phyloP scores from a whole-genome alignment of 2,113 vertebrate genomes.

The Sapayoa aenigma region DNA sequence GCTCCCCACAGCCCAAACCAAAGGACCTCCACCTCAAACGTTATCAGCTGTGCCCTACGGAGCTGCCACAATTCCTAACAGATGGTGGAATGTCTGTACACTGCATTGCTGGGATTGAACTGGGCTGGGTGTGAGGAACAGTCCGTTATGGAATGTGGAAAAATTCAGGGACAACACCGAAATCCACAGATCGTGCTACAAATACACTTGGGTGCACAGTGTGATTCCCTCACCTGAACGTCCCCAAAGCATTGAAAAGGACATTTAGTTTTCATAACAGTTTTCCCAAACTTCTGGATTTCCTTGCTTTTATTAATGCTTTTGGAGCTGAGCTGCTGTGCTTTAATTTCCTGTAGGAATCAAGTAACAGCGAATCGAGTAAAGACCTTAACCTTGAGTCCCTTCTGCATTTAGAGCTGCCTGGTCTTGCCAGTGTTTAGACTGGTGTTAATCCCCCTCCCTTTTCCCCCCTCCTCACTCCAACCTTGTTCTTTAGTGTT shows the following conservation, averaged over 20 bases:
- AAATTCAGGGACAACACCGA: not conserved
- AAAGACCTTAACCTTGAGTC: conserved; percentile 52
- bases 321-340: conserved; percentile 41
- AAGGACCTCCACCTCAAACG: conserved; percentile 28
- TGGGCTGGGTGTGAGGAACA: not conserved
- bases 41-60: conserved; percentile 19
- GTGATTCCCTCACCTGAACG: not conserved
- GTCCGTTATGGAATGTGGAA: not conserved
- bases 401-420: conserved; percentile 59
- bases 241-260: not conserved
- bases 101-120: not conserved
- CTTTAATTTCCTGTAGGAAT: conserved; percentile 77
- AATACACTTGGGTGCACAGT: not conserved
- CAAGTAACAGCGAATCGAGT: conserved; percentile 71
- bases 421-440: conserved; percentile 55
- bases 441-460: conserved; percentile 27
- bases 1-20: conserved; percentile 11
- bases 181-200: not conserved
- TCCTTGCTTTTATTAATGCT: conserved; percentile 60
- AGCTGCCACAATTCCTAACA: conserved; percentile 48
- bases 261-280: not conserved
- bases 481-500: not conserved
- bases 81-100: conserved; percentile 18
- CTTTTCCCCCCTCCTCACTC: not conserved
- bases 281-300: conserved; percentile 36